Evolutionary conservation across 2,797 vertebrate genomes (phyloP), one percentile per base, ranked within the genome.

Genomic region (Argyrosomus regius): DNA sequence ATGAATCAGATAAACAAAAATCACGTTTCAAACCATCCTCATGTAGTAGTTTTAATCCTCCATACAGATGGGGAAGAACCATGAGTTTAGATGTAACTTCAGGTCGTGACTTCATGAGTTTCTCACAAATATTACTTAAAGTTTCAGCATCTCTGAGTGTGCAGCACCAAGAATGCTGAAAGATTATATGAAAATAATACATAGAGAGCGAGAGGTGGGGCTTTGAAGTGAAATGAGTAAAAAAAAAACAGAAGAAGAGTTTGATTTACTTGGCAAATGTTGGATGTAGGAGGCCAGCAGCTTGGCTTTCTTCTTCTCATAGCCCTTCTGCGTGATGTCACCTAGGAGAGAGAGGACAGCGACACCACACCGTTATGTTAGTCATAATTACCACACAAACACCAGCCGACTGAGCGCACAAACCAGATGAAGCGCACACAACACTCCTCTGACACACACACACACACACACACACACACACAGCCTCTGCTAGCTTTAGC

Each of bases 241-340:
- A 62, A 68, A 64, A 72, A 77, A 46, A n/a, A 49, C 24, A 78
- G 69, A 60, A 57, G 72, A 82, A 59, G 73, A 77, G 31, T 18
- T 78, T 43, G 56, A 84, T 97, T 91, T 95, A 99, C 98, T 97
- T 95, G 97, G 96, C 67, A 92, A 94, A 73, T 96, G 97, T 0
- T 96, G 96, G 85, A 97, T 95, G 81, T 96, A 98, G 0, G 97
- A 97, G 90, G 95, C 96, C 85, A 99, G 95, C 58, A 99, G 96
- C 91, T 97, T 99, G 66, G 96, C 97, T 90, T 94, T 96, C 93
- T 99, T 99, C 96, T 99, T 99, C 94, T 99, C 98, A 93, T 98
- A 99, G 80, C 98, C 98, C 91, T 99, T 99, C 89, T 98, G 98
- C 0, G 98, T 99, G 95, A 99, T 99, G 94, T 99, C 98, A 92